These are phyloP conservation scores for Todiramphus saurophagus DNA, from an alignment of 2,113 vertebrate species.

Conservation along the genomic window DNA sequence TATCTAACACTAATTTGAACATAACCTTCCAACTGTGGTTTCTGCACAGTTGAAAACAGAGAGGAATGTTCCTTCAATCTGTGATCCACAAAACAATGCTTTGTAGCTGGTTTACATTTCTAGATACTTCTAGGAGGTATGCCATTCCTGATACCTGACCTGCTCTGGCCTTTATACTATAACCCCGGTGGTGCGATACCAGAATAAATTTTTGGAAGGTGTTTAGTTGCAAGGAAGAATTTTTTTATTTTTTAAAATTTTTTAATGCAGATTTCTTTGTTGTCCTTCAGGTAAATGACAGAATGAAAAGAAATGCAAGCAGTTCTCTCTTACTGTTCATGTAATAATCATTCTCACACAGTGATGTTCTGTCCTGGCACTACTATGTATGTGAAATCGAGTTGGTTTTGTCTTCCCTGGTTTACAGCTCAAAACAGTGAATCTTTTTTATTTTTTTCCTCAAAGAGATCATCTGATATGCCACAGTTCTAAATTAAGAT, in stretches of 20 bases:
- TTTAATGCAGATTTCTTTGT: neutral
- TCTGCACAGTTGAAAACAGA: neutral
- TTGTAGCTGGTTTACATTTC: neutral
- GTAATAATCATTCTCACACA: neutral
- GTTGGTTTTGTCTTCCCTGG: neutral
- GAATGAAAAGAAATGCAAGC: neutral
- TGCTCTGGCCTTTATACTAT: neutral
- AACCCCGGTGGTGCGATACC: neutral
- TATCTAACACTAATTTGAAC: neutral
- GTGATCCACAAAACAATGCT: neutral
- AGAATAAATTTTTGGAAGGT: neutral
- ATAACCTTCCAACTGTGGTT: neutral
- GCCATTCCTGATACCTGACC: neutral
- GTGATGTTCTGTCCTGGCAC: neutral
- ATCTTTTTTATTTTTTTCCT: neutral
- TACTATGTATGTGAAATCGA: neutral
- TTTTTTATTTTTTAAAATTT: neutral
- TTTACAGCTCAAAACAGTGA: neutral
- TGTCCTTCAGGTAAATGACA: neutral
- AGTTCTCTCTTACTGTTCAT: neutral
- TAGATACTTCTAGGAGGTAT: neutral
- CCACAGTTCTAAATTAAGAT: neutral
- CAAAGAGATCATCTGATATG: neutral
- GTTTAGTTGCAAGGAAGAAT: neutral
- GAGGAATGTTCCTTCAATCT: neutral